Conservation (phyloP, 1,140 invertebrate genomes). For the Medauroidea extradentata region DNA sequence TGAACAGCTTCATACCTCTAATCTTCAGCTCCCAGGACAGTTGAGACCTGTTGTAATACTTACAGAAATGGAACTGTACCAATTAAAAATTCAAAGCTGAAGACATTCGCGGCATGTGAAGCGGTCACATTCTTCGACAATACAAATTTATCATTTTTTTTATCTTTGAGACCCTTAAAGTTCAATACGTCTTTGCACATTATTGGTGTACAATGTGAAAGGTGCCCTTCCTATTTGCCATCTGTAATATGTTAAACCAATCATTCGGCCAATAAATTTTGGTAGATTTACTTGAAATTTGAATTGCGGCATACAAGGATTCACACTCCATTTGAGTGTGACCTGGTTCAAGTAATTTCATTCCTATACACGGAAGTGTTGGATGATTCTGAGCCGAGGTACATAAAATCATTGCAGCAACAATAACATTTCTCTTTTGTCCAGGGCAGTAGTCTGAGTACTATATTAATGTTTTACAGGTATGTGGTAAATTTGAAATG, state of each 20-base stretch:
- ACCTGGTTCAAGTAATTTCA: constrained; percentile 21
- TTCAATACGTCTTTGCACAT: not conserved
- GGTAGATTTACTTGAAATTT: constrained; percentile 10
- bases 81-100: no score
- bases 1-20: no score
- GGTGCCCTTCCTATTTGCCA: not conserved
- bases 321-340: constrained; percentile 27
- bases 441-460: constrained; percentile 3
- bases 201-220: not conserved
- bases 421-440: constrained; percentile 1
- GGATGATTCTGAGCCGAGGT: not conserved
- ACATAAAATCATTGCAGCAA: not conserved
- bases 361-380: constrained; percentile 17
- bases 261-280: not conserved
- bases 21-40: no score
- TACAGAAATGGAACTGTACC: no score
- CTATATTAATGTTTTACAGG: not conserved
- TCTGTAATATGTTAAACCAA: not conserved
- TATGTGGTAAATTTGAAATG: not conserved
- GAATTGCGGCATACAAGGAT: constrained; percentile 17
- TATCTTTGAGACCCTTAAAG: not conserved
- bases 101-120: no score
- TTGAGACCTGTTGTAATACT: no score
- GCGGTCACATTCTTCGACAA: no score
- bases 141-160: no score